Percentiles rank a stretch among this genome's conserved stretches.
Conservation (phyloP, 2,888 invertebrate species). For the Tenthredo amoena region DNA sequence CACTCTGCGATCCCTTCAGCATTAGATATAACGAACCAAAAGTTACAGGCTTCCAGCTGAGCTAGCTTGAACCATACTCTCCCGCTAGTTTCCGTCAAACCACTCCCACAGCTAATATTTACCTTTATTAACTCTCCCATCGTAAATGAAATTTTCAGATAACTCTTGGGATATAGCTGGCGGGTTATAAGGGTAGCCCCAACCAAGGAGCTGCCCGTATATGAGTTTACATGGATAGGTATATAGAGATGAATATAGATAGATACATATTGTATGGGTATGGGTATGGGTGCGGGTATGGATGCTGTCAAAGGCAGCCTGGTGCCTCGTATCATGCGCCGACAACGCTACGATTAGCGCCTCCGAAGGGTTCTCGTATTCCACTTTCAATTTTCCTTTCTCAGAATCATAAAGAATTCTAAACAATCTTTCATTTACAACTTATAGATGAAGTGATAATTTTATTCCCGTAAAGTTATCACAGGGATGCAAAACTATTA, state of each 20-base stretch:
- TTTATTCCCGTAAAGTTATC: neutral
- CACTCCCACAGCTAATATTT: conserved; percentile 76
- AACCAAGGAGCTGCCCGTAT: conserved; percentile 58
- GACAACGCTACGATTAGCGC: neutral
- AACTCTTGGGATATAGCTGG: conserved; percentile 76
- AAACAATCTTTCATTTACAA: neutral
- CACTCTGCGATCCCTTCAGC: conserved; percentile 68
- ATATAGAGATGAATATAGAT: conserved; percentile 22
- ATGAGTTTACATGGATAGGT: conserved; percentile 45
- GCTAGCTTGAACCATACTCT: conserved; percentile 36
- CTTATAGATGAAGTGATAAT: neutral
- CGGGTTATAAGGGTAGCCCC: conserved; percentile 73
- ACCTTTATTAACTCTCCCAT: conserved; percentile 77
- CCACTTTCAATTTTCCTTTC: neutral
- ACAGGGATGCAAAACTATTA: neutral
- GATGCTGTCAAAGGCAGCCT: conserved; percentile 72
- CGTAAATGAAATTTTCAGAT: conserved; percentile 78
- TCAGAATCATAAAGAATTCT: neutral
- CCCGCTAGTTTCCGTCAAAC: conserved; percentile 70
- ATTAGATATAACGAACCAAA: conserved; percentile 71
- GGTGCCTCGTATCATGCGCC: conserved; percentile 56
- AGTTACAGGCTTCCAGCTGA: conserved; percentile 58
- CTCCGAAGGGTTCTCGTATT: neutral
- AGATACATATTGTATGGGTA: conserved; percentile 58
- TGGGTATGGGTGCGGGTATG: conserved; percentile 60